Conservation (phyloP, 2,797 vertebrate genomes). For the Scolopax rusticola region DNA sequence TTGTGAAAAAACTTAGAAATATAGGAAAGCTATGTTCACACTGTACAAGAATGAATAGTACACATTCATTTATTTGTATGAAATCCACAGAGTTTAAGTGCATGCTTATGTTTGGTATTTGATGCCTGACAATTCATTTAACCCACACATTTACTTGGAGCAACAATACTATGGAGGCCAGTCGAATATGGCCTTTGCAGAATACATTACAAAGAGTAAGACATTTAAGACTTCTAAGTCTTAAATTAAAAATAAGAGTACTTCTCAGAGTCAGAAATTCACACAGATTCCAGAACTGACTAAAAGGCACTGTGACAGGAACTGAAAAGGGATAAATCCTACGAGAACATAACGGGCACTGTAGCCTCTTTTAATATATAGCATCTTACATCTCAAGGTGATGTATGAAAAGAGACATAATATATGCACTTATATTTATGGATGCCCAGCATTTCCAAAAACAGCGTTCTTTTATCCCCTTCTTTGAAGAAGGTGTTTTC, state of each 20-base stretch:
- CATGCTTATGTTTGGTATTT: neutral
- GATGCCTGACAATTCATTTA: neutral
- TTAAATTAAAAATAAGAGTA: neutral
- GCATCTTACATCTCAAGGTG: neutral
- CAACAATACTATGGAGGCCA: neutral
- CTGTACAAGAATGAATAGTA: neutral
- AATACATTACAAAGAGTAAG: neutral
- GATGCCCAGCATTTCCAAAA: neutral
- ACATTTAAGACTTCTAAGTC: neutral
- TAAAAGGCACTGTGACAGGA: neutral
- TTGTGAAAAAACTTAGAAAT: conserved; percentile 15
- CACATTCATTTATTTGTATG: neutral
- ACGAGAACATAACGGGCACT: neutral
- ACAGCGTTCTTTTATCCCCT: neutral
- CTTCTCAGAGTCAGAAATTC: neutral
- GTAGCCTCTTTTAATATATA: neutral
- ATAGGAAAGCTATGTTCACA: neutral
- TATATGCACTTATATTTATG: neutral
- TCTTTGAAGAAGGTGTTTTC: neutral
- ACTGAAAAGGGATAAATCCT: neutral
- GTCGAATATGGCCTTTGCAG: neutral
- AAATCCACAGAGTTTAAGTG: neutral
- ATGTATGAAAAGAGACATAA: neutral
- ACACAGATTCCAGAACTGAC: neutral
- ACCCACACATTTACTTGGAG: neutral